These are phyloP conservation scores for Drosophila kepulauana DNA, from an alignment of 1,140 invertebrate genomes.

Conservation along the genomic window DNA sequence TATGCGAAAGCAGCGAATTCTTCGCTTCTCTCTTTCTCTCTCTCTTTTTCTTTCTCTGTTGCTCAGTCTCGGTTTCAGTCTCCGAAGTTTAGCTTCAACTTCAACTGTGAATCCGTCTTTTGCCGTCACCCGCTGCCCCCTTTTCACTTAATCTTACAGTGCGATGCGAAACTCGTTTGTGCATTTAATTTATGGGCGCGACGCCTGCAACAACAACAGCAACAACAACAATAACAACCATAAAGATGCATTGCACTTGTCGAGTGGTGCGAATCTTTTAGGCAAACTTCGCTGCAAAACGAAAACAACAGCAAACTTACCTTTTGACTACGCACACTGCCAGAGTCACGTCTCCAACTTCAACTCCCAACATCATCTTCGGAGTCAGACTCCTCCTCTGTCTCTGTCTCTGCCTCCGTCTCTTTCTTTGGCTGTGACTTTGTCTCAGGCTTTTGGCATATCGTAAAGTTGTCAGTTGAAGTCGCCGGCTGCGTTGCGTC, in stretches of 20 bases:
- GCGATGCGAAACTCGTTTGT: slow-evolving; percentile 79
- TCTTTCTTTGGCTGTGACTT: background rate
- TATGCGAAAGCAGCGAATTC: slow-evolving; percentile 78
- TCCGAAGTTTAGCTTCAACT: slow-evolving; percentile 8
- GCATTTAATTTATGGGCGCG: slow-evolving; percentile 83
- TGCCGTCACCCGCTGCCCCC: slow-evolving; percentile 39
- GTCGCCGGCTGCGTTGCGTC: slow-evolving; percentile 30
- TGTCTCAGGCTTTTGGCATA: slow-evolving; percentile 41
- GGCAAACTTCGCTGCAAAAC: slow-evolving; percentile 29
- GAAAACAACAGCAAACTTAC: slow-evolving; percentile 26
- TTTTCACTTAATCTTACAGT: slow-evolving; percentile 73
- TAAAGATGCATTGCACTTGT: slow-evolving; percentile 76
- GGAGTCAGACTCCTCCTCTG: slow-evolving; percentile 39
- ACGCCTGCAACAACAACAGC: slow-evolving; percentile 50
- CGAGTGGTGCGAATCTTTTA: slow-evolving; percentile 61
- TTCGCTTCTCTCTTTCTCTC: slow-evolving; percentile 25
- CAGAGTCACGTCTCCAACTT: slow-evolving; percentile 11
- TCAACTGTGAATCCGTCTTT: slow-evolving; percentile 1
- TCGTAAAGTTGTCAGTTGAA: slow-evolving; percentile 70
- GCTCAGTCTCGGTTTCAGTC: slow-evolving; percentile 7
- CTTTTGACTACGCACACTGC: slow-evolving; percentile 48
- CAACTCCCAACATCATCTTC: background rate
- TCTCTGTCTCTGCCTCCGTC: no score
- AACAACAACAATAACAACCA: slow-evolving; percentile 40
- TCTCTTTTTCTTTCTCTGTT: slow-evolving; percentile 7